phyloP scores from a whole-genome alignment of 2,113 vertebrate genomes.

The Pelecanus crispus region DNA sequence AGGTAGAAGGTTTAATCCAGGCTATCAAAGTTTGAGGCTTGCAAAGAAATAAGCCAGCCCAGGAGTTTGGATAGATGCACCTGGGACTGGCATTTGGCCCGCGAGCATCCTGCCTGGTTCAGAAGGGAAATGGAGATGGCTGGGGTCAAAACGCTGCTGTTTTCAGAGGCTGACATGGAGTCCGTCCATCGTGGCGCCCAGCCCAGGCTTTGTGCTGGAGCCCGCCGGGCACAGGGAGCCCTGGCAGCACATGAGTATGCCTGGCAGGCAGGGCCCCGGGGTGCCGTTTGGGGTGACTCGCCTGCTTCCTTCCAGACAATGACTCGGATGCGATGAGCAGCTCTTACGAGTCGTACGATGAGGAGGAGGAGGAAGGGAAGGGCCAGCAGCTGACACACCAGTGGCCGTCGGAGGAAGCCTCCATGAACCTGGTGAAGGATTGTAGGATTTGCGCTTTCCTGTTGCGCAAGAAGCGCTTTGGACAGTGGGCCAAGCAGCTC shows the following conservation, averaged over 20 bases:
- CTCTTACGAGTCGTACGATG: slow-evolving; percentile 96
- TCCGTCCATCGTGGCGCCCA: background rate
- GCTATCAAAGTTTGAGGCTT: background rate
- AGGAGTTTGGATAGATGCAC: background rate
- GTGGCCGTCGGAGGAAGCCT: slow-evolving; percentile 87
- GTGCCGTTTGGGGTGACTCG: background rate
- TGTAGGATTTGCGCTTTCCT: slow-evolving; percentile 94
- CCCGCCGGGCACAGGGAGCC: fast-evolving
- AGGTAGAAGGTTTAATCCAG: background rate
- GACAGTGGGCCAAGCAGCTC: slow-evolving; percentile 97
- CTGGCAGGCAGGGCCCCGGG: fast-evolving
- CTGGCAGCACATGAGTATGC: background rate
- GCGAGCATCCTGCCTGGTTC: background rate
- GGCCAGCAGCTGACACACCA: slow-evolving; percentile 78
- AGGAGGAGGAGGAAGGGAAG: slow-evolving; percentile 94
- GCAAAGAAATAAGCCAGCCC: background rate
- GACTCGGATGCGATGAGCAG: slow-evolving; percentile 97
- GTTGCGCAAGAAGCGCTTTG: slow-evolving; percentile 94
- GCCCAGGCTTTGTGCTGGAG: background rate
- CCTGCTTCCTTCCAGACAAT: slow-evolving; percentile 79
- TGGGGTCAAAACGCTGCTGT: background rate
- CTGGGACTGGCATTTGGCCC: background rate
- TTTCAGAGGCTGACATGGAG: background rate
- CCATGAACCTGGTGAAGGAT: slow-evolving; percentile 85
- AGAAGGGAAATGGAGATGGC: background rate